A percentile compares a stretch with the other conserved stretches of the same genome.
These are phyloP conservation scores for Tragelaphus strepsiceros DNA, from an alignment of 2,113 vertebrate species.

Conservation along the genomic window DNA sequence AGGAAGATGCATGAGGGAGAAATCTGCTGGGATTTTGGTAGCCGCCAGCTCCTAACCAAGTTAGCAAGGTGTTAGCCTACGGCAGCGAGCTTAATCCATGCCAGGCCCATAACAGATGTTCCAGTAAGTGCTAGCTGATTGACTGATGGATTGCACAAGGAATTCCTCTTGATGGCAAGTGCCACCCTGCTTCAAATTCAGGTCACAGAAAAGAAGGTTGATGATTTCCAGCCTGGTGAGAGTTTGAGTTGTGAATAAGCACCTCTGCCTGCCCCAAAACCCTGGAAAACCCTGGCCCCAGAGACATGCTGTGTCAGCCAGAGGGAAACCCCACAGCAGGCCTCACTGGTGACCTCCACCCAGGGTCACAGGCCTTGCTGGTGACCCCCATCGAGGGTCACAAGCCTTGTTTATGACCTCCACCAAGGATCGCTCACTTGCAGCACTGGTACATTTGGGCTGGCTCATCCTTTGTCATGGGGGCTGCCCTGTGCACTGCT, in stretches of 20 bases:
- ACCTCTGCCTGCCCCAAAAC: not conserved
- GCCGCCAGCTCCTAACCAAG: not conserved
- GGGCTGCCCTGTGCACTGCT: not conserved
- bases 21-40: not conserved
- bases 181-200: constrained; percentile 22
- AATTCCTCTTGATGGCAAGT: constrained; percentile 25
- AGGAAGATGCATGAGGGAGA: not conserved
- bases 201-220: not conserved
- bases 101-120: constrained; percentile 17
- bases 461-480: not conserved
- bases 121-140: constrained; percentile 14
- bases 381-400: not conserved
- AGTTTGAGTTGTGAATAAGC: not conserved
- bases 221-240: not conserved
- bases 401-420: not conserved
- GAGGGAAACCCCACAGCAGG: accelerated
- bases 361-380: not conserved
- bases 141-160: constrained; percentile 51
- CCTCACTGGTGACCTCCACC: not conserved
- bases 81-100: not conserved
- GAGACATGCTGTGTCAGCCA: not conserved
- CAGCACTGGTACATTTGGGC: not conserved
- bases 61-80: not conserved
- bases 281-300: no score
- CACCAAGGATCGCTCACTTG: not conserved